Evolutionary conservation across 2,888 invertebrate species (phyloP).

Genomic region (Drosophila macrospina): DNA sequence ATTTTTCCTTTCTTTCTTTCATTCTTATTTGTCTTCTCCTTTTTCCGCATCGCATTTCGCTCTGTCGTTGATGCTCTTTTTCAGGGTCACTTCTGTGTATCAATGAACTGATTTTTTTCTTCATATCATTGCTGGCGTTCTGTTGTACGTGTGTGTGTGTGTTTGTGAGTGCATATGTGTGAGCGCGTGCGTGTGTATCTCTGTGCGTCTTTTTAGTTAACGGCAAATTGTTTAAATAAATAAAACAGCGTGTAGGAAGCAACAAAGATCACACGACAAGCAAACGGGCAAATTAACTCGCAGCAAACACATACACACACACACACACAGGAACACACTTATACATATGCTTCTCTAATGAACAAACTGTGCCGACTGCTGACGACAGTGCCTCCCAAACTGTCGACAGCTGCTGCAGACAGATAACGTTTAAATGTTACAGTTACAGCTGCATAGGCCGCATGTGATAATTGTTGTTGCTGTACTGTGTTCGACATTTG

Average conservation of each 20-base stretch:
- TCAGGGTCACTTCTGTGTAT: constrained; percentile 73
- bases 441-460: constrained; percentile 6
- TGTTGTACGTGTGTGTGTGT: constrained; percentile 7
- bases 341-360: not conserved
- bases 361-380: constrained; percentile 7
- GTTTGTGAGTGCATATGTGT: constrained; percentile 9
- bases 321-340: not conserved
- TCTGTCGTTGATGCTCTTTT: constrained; percentile 53
- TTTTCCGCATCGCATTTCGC: constrained; percentile 36
- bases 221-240: constrained; percentile 75
- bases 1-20: not conserved
- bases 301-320: constrained; percentile 25
- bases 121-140: constrained; percentile 28
- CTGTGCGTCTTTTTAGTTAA: constrained; percentile 55
- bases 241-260: constrained; percentile 82
- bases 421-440: constrained; percentile 74
- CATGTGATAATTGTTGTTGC: constrained; percentile 3
- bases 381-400: constrained; percentile 36
- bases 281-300: constrained; percentile 60
- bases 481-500: constrained; percentile 4
- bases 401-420: constrained; percentile 18
- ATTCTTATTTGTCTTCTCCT: constrained; percentile 19
- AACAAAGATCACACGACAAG: constrained; percentile 75
- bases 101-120: constrained; percentile 66
- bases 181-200: constrained; percentile 17